These are phyloP conservation scores for Dascyllus trimaculatus DNA, from an alignment of 2,113 vertebrate genomes.

Conservation along the genomic window DNA sequence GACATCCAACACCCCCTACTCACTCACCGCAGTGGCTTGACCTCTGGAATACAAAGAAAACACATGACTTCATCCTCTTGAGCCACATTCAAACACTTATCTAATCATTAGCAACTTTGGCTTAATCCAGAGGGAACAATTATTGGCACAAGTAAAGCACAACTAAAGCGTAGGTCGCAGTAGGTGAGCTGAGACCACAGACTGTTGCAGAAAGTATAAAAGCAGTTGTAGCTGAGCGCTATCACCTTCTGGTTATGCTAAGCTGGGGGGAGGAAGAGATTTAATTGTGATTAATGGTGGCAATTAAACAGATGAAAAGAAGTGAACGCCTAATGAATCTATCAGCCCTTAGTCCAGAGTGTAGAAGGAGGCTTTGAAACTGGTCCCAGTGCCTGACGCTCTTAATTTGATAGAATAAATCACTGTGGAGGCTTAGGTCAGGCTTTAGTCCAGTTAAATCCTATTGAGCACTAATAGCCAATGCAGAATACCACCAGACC, in stretches of 20 bases:
- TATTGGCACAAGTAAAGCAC: conserved; percentile 26
- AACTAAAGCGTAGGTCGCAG: not conserved
- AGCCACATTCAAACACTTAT: conserved; percentile 49
- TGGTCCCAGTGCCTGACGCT: conserved; percentile 16
- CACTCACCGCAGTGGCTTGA: conserved; percentile 24
- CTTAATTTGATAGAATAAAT: conserved; percentile 68
- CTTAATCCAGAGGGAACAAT: conserved; percentile 48
- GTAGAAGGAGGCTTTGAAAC: conserved; percentile 47
- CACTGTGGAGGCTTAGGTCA: conserved; percentile 27
- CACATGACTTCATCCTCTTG: conserved; percentile 58
- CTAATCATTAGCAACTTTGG: conserved; percentile 54
- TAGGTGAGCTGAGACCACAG: conserved; percentile 31
- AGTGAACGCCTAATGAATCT: conserved; percentile 53
- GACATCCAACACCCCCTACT: not conserved
- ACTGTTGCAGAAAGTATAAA: conserved; percentile 2
- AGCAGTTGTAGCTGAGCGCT: not conserved
- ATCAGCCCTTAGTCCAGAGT: conserved; percentile 46
- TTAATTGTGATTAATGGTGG: conserved; percentile 70
- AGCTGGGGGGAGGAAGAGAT: conserved; percentile 11
- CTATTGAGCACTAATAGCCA: conserved; percentile 45
- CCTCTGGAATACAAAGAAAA: conserved; percentile 49
- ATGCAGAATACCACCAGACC: conserved; percentile 28
- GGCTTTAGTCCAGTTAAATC: conserved; percentile 36
- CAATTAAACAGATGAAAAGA: conserved; percentile 70
- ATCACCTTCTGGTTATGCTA: conserved; percentile 20